Percentiles rank a stretch among this genome's conserved stretches.
Evolutionary conservation across 1,140 invertebrate species (phyloP).

Genomic region (Drosophila rhopaloa): DNA sequence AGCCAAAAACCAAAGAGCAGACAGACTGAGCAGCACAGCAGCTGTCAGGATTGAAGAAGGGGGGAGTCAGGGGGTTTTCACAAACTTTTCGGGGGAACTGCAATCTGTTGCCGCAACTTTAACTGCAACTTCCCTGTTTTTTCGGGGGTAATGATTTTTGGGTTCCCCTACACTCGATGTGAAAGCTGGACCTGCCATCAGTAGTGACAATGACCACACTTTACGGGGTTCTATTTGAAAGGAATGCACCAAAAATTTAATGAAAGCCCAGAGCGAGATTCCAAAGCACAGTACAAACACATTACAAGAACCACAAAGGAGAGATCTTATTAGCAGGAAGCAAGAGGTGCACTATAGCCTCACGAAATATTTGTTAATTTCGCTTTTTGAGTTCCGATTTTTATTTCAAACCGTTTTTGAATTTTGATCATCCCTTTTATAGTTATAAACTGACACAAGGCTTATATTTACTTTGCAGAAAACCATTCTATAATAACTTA

Average conservation of each 20-base stretch:
- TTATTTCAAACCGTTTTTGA: too few relatives aligned
- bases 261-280: too few relatives aligned
- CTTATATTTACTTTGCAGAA: too few relatives aligned
- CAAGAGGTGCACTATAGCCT: too few relatives aligned
- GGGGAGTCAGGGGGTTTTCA: conserved; percentile 10
- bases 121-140: conserved; percentile 21
- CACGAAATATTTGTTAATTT: too few relatives aligned
- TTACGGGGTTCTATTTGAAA: conserved; percentile 4
- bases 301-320: background rate
- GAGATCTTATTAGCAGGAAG: background rate
- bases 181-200: conserved; percentile 10
- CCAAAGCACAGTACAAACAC: background rate
- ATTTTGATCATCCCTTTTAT: too few relatives aligned
- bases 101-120: conserved; percentile 67
- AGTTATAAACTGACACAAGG: too few relatives aligned
- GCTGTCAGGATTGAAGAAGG: conserved; percentile 54
- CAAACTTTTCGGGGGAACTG: conserved; percentile 58
- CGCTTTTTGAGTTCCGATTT: too few relatives aligned
- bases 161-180: conserved; percentile 24
- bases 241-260: conserved; percentile 8
- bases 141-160: conserved; percentile 53
- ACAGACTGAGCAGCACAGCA: conserved; percentile 31
- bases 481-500: too few relatives aligned
- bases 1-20: conserved; percentile 42
- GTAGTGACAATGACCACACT: conserved; percentile 15